These are phyloP conservation scores for Helicolenus hilgendorfi DNA, from an alignment of 2,797 vertebrate genomes.

Conservation along the genomic window DNA sequence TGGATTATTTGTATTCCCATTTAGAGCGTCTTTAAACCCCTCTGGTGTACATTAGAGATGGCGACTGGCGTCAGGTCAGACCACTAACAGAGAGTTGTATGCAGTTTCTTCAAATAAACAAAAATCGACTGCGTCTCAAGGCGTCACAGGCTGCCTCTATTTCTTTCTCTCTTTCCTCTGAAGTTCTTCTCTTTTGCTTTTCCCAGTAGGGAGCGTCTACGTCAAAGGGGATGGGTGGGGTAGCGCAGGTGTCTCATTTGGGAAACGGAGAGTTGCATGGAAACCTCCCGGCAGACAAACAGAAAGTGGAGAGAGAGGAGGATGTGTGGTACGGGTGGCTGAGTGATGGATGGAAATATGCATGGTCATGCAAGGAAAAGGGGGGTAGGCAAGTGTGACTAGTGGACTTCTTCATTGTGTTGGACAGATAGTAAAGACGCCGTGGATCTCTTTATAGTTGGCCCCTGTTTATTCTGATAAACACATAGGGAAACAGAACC, in stretches of 20 bases:
- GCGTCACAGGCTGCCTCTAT: constrained; percentile 28
- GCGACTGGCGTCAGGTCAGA: constrained; percentile 55
- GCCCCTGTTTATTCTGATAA: too few species aligned
- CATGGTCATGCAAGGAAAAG: constrained; percentile 3
- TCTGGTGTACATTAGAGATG: constrained; percentile 31
- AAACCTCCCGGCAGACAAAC: constrained; percentile 63
- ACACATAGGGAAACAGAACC: too few species aligned
- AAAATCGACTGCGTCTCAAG: constrained; percentile 32
- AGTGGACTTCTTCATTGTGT: too few species aligned
- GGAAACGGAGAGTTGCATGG: constrained; percentile 34
- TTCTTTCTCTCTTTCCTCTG: constrained; percentile 12
- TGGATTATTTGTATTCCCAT: constrained; percentile 75
- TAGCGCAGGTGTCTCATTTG: constrained; percentile 53
- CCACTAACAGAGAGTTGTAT: constrained; percentile 54
- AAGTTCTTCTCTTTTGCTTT: constrained; percentile 19
- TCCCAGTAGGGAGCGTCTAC: constrained; percentile 9
- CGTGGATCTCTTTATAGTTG: too few species aligned
- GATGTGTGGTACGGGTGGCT: constrained; percentile 9
- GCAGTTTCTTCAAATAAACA: constrained; percentile 78
- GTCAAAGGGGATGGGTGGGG: constrained; percentile 42
- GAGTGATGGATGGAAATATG: constrained; percentile 50
- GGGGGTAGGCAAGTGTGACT: neutral
- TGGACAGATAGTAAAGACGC: too few species aligned
- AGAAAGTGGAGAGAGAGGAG: constrained; percentile 13
- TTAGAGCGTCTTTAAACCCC: constrained; percentile 51